Evolutionary conservation across 2,888 invertebrate genomes (phyloP).

Genomic region (Amphipoea lucens): DNA sequence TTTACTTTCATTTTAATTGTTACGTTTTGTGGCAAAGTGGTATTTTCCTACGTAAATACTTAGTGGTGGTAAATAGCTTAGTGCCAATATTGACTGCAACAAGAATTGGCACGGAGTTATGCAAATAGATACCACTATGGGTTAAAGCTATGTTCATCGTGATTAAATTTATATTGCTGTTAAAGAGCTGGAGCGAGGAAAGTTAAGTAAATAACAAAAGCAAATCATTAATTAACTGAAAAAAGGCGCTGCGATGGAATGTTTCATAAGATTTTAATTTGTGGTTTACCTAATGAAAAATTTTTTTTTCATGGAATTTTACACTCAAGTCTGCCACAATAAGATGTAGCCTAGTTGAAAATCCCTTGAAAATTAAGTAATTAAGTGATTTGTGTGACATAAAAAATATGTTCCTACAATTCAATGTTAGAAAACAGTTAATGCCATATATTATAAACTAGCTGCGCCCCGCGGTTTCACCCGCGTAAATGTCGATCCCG

Average conservation of each 20-base stretch:
- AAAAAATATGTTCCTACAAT: background rate
- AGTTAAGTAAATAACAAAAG: slow-evolving; percentile 26
- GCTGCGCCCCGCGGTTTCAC: too few relatives aligned
- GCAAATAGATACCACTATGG: background rate
- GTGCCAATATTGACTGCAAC: slow-evolving; percentile 9
- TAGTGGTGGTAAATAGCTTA: background rate
- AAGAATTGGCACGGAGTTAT: background rate
- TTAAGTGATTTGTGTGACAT: background rate
- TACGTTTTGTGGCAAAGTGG: background rate
- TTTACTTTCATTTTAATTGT: too few relatives aligned
- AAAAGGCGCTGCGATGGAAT: slow-evolving; percentile 12
- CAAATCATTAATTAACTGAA: slow-evolving; percentile 18
- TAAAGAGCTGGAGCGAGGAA: background rate
- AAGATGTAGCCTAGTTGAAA: background rate
- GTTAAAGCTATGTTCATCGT: background rate
- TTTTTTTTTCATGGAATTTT: background rate
- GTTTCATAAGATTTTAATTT: slow-evolving; percentile 33
- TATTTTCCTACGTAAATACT: background rate
- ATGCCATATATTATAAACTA: too few relatives aligned
- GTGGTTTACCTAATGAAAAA: slow-evolving; percentile 13
- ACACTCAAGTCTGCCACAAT: background rate
- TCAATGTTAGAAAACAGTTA: background rate
- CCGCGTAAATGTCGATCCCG: too few relatives aligned
- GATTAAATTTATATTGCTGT: background rate
- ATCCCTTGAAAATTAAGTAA: background rate